These are phyloP conservation scores for Acleris emargana DNA, from an alignment of 2,888 invertebrate genomes.

Conservation along the genomic window DNA sequence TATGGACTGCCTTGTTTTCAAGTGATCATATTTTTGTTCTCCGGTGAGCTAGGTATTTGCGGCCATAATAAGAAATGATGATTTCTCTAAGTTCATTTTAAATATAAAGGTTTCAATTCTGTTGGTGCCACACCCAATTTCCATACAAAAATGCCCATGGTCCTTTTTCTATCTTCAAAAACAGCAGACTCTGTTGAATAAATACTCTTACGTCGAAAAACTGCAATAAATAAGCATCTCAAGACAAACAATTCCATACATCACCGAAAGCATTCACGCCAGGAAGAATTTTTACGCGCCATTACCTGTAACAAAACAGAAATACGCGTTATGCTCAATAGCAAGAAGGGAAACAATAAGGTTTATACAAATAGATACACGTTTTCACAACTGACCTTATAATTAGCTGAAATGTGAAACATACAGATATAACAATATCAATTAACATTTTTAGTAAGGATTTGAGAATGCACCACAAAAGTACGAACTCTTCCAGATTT, in stretches of 20 bases:
- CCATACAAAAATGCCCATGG: no score
- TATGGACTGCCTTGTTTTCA: no score
- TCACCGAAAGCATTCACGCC: slow-evolving; percentile 57
- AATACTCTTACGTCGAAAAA: neutral
- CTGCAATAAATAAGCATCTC: neutral
- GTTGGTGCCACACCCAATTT: no score
- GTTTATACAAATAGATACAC: neutral
- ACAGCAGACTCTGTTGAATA: neutral
- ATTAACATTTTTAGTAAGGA: no score
- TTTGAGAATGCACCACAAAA: no score
- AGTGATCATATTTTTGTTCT: no score
- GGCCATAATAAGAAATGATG: no score
- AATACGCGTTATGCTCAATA: slow-evolving; percentile 46
- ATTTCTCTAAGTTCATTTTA: no score
- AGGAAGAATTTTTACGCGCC: slow-evolving; percentile 60
- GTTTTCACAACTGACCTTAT: neutral
- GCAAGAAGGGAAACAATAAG: slow-evolving; percentile 8
- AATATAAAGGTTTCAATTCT: no score
- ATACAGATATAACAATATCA: neutral
- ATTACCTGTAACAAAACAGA: slow-evolving; percentile 76
- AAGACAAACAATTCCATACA: slow-evolving; percentile 22
- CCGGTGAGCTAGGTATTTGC: no score
- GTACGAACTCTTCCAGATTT: no score
- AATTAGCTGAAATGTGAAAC: neutral
- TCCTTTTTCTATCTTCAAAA: no score